Evolutionary conservation across 2,113 vertebrate species (phyloP).

Genomic region (Sinocyclocheilus grahami): DNA sequence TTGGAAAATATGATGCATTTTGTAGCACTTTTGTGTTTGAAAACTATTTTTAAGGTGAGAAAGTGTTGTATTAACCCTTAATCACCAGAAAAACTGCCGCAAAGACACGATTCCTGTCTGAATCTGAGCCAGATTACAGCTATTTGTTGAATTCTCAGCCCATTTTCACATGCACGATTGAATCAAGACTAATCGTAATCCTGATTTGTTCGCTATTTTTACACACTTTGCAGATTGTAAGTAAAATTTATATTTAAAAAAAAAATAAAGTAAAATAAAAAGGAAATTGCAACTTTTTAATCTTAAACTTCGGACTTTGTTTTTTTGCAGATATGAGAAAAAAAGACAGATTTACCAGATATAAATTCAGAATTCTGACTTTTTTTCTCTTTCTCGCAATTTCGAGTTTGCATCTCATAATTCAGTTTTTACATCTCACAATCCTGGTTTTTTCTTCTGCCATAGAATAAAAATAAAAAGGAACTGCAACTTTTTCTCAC

Average conservation of each 20-base stretch:
- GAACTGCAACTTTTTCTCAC: too few species aligned
- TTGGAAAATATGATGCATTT: background rate
- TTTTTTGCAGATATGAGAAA: background rate
- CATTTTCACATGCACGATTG: background rate
- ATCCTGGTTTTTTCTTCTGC: too few species aligned
- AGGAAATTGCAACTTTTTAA: background rate
- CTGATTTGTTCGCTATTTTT: too few species aligned
- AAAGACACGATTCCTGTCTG: background rate
- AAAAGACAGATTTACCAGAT: background rate
- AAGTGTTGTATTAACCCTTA: background rate
- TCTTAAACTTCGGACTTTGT: background rate
- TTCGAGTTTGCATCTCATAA: too few species aligned
- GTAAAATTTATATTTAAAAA: too few species aligned
- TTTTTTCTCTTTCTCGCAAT: too few species aligned
- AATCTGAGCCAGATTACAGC: background rate
- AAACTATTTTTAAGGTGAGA: background rate
- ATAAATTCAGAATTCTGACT: too few species aligned
- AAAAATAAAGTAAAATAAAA: background rate
- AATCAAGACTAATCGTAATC: too few species aligned
- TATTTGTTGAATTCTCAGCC: background rate
- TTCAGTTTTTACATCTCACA: too few species aligned
- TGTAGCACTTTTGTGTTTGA: background rate
- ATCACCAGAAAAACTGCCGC: background rate
- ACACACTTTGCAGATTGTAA: background rate
- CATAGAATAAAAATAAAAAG: too few species aligned